These are phyloP conservation scores for Lepidocolaptes lacrymiger DNA, from an alignment of 2,797 vertebrate species.

Conservation along the genomic window DNA sequence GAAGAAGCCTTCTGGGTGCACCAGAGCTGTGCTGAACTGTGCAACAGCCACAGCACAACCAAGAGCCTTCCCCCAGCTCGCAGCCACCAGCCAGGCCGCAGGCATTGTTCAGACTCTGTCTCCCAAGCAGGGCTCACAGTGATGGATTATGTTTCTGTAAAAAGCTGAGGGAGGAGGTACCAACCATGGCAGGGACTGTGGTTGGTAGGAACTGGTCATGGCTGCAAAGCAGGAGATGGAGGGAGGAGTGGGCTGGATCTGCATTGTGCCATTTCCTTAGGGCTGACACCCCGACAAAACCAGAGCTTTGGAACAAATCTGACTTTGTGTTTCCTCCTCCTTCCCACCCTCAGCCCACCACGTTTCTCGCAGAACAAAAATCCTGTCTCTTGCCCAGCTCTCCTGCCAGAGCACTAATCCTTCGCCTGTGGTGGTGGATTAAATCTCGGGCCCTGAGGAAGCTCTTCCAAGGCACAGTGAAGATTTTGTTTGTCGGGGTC, in stretches of 20 bases:
- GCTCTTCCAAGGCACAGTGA: conserved; percentile 20
- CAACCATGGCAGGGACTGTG: not conserved
- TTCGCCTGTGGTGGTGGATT: not conserved
- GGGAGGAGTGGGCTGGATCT: not conserved
- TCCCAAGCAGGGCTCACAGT: not conserved
- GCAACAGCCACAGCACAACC: not conserved
- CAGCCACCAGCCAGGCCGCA: not conserved
- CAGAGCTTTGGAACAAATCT: not conserved
- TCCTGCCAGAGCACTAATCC: not conserved
- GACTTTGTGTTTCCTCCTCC: not conserved
- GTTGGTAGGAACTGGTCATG: not conserved
- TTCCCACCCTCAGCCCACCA: not conserved
- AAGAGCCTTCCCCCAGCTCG: not conserved
- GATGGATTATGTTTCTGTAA: not conserved
- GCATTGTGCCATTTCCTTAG: not conserved
- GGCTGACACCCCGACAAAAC: not conserved
- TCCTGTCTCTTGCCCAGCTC: not conserved
- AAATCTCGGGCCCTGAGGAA: not conserved
- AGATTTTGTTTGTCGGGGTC: conserved; percentile 23
- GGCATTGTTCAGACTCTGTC: not conserved
- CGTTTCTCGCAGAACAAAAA: conserved; percentile 21
- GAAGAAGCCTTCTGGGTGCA: not conserved
- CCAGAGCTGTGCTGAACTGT: not conserved
- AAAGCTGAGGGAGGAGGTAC: not conserved
- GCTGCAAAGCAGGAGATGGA: conserved; percentile 6